Conservation (phyloP, 2,888 invertebrate genomes). For the Agonopterix heracliana region DNA sequence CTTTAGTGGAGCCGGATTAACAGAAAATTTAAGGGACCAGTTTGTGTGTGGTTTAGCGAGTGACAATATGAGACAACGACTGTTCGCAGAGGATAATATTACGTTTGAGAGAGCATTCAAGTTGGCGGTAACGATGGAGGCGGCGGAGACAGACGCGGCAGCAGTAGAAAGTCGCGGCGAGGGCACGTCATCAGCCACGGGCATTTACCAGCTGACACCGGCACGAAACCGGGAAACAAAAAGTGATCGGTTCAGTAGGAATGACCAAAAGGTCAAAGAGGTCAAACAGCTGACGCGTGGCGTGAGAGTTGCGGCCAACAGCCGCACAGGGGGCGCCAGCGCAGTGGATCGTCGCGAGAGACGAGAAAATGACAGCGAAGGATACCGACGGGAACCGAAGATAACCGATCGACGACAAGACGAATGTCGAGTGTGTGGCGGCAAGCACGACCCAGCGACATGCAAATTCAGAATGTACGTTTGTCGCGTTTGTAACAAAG, state of each 20-base stretch:
- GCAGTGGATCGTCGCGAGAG: not conserved
- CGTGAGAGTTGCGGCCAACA: not conserved
- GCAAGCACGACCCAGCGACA: not conserved
- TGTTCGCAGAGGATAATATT: constrained; percentile 16
- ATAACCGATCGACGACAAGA: not conserved
- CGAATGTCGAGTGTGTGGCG: constrained; percentile 9
- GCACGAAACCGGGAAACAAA: not conserved
- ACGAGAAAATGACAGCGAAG: not conserved
- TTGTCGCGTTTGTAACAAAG: constrained; percentile 7
- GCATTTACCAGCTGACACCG: not conserved
- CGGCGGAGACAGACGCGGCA: constrained; percentile 15
- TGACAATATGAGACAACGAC: constrained; percentile 14
- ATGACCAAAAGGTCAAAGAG: not conserved
- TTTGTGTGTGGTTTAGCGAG: constrained; percentile 14
- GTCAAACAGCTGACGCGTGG: not conserved
- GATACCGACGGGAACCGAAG: not conserved
- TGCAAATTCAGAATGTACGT: constrained; percentile 9
- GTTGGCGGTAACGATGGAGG: constrained; percentile 13
- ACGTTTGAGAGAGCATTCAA: constrained; percentile 6
- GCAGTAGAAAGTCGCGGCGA: not conserved
- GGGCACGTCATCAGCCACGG: not conserved
- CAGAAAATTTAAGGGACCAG: constrained; percentile 21
- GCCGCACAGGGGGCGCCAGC: not conserved
- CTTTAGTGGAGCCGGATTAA: constrained; percentile 9
- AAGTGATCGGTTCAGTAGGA: not conserved